Evolutionary conservation across 2,888 invertebrate species (phyloP), one percentile per base, ranked within the genome.

Genomic region (Tanypteryx hageni): DNA sequence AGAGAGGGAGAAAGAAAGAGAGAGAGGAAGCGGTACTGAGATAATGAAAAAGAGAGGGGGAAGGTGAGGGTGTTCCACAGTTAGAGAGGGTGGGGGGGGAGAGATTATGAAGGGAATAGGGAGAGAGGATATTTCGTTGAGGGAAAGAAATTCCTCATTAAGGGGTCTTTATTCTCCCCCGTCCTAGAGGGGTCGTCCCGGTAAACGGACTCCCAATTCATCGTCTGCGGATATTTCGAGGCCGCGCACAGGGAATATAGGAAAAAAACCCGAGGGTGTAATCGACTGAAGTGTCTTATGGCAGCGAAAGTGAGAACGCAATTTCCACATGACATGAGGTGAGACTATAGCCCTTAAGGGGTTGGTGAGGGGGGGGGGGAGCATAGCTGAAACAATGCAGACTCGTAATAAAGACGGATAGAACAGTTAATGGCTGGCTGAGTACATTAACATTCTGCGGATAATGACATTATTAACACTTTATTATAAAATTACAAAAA

Each of bases 141-240:
- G 13, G 27, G 76, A 76, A 76, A 76, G 76, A 27, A 76, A 76
- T 76, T 76, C 76, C 76, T 76, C 76, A 76, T 76, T 76, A 76
- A 76, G 76, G 27, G 27, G 22, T 27, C 27, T 76, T 76, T 76
- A 76, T 76, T 76, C 76, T 76, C 18, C 76, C 44, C 27, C 76
- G 27, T 76, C 76, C 76, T n/a, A 76, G 76, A 76, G 76, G 22
- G 44, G 76, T 76, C 27, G 22, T 22, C 76, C 76, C 27, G 76
- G 22, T 76, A 76, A 76, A 76, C 76, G 76, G 76, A 76, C 76
- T 76, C 22, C 76, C 76, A 76, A 76, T 76, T 76, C 76, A 76
- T 76, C 76, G 27, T 14, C 22, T 22, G 68, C 68, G 68, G 18
- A 76, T 76, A 27, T 76, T 76, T 76, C 27, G 76, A 76, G 68